Evolutionary conservation across 2,113 vertebrate genomes (phyloP).

Genomic region (Cephalopterus ornatus): DNA sequence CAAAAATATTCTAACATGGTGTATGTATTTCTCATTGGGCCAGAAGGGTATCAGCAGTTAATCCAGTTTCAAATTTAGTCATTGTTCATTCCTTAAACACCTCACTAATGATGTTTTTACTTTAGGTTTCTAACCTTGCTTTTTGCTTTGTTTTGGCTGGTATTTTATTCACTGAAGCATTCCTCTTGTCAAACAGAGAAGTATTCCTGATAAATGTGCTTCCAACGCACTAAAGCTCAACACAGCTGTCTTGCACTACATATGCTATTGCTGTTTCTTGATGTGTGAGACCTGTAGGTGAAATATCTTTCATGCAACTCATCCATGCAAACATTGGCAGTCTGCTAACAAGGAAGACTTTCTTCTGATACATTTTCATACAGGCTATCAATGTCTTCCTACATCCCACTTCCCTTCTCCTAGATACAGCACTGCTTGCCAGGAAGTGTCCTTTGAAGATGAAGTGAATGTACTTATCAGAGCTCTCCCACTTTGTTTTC

Average conservation of each 20-base stretch:
- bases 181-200: neutral
- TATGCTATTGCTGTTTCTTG: neutral
- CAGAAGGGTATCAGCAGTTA: neutral
- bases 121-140: neutral
- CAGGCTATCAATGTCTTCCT: neutral
- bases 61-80: neutral
- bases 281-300: neutral
- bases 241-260: neutral
- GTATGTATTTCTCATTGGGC: neutral
- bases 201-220: neutral
- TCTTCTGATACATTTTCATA: neutral
- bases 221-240: neutral
- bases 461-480: neutral
- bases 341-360: neutral
- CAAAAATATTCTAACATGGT: neutral
- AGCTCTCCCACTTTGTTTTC: neutral
- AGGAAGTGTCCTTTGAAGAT: neutral
- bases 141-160: neutral
- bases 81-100: neutral
- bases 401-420: neutral
- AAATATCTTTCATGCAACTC: neutral
- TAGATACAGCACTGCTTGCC: neutral
- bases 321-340: neutral
- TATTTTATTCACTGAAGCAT: neutral
- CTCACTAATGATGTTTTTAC: neutral